These are phyloP conservation scores for Steinernema feltiae DNA, from an alignment of 1,140 invertebrate species.

Conservation along the genomic window DNA sequence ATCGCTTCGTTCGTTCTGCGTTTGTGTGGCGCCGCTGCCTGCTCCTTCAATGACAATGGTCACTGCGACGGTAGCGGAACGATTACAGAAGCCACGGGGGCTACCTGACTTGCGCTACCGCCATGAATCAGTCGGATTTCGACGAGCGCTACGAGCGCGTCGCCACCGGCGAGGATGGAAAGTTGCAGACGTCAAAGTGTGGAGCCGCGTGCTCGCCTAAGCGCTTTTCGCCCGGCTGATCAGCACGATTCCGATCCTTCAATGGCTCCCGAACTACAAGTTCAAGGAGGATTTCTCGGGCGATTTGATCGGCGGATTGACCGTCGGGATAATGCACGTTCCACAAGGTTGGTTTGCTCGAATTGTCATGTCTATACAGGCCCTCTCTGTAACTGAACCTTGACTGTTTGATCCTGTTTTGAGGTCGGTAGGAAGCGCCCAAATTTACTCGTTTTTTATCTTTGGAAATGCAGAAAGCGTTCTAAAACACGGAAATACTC, in stretches of 20 bases:
- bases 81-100: not conserved
- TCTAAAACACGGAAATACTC: too few relatives aligned
- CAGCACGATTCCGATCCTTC: constrained; percentile 30
- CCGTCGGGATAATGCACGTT: constrained; percentile 38
- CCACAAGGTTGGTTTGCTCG: constrained; percentile 31
- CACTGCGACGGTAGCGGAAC: not conserved
- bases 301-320: constrained; percentile 36
- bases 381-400: too few relatives aligned
- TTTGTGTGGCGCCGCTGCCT: too few relatives aligned
- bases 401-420: too few relatives aligned
- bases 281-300: constrained; percentile 23
- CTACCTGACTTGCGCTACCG: too few relatives aligned
- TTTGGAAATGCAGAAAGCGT: too few relatives aligned
- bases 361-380: too few relatives aligned
- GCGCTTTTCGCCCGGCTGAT: not conserved
- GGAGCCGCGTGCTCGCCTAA: not conserved
- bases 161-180: not conserved
- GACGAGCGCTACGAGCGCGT: constrained; percentile 13
- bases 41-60: too few relatives aligned
- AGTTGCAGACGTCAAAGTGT: not conserved
- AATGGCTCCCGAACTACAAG: constrained; percentile 32
- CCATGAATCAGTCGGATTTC: constrained; percentile 1
- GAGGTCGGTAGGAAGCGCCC: too few relatives aligned
- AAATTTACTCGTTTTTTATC: not conserved
- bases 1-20: too few relatives aligned